Evolutionary conservation across 1,140 invertebrate genomes (phyloP), one percentile per base, ranked within the genome.

Genomic region (Drosophila rufa): DNA sequence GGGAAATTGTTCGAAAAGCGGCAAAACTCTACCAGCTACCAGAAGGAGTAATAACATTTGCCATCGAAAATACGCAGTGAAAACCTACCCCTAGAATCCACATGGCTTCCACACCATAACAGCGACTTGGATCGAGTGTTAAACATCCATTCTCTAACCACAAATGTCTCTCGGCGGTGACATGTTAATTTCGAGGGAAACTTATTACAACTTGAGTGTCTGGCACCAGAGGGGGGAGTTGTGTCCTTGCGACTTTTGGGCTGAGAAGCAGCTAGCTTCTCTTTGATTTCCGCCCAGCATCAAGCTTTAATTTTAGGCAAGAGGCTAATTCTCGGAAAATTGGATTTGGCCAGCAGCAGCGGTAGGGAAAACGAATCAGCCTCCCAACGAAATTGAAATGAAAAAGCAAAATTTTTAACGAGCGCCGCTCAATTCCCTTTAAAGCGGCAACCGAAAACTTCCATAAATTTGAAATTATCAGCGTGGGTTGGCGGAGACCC

Each of bases 101-200:
- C 70, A 55, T 15, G 42, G 9, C 1, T 15, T 66, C 61, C 66
- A 86, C 47, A 51, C 4, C 15, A 9, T 30, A 14, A 38, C 30
- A 9, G 9, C 4, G 25, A n/a, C 14, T 15, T 59, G 45, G 33
- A 50, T 6, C 25, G 27, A 43, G 25, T 59, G 45, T 48, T 36
- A 47, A 50, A 50, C 40, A 53, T 25, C 43, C 62, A 76, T 77
- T 71, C 68, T 30, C 60, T 48, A 40, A 61, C 79, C 78, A 64
- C 82, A 84, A 89, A 89, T 90, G 80, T 79, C 69, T 90, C 85
- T 90, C 84, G 58, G 78, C 69, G 84, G 84, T 89, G 74, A 84
- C 85, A 90, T 90, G 85, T 89, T 89, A 89, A 89, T 89, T 89
- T 90, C 59, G 50, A 47, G 46, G 77, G 69, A 87, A 90, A 89